A percentile compares a stretch with the other conserved stretches of the same genome.
Conservation (phyloP, 2,888 invertebrate genomes). For the Xylocampa areola region DNA sequence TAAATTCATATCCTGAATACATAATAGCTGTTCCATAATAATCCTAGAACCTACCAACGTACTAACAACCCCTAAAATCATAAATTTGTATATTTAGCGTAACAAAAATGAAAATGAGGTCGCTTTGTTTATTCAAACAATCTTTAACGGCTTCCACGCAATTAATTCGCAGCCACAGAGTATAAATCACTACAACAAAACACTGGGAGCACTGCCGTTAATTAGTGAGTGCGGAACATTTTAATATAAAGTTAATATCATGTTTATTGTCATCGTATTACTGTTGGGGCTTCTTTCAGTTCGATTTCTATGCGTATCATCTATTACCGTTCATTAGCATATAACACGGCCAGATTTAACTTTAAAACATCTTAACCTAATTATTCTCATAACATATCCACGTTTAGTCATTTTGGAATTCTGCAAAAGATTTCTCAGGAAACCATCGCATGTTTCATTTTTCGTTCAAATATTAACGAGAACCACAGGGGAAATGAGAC, state of each 20-base stretch:
- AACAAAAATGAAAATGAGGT: constrained; percentile 45
- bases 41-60: constrained; percentile 1
- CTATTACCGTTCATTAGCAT: too few species aligned
- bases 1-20: constrained; percentile 7
- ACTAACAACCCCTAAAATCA: background rate
- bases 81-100: constrained; percentile 39
- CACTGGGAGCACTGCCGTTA: constrained; percentile 45
- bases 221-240: constrained; percentile 52
- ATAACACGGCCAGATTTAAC: too few species aligned
- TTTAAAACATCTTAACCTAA: too few species aligned
- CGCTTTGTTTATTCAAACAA: constrained; percentile 45
- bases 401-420: constrained; percentile 16
- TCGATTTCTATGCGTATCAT: too few species aligned
- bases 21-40: constrained; percentile 2
- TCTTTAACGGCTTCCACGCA: constrained; percentile 54
- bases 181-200: constrained; percentile 59
- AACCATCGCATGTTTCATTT: constrained; percentile 35
- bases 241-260: constrained; percentile 36
- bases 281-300: too few species aligned
- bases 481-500: constrained; percentile 46
- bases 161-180: constrained; percentile 54
- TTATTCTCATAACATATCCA: too few species aligned
- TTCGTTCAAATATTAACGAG: constrained; percentile 48
- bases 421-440: constrained; percentile 20
- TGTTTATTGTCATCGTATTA: background rate